Evolutionary conservation across 2,888 invertebrate genomes (phyloP), one percentile per base, ranked within the genome.

Genomic region (Macrosoma leucophasiata): DNA sequence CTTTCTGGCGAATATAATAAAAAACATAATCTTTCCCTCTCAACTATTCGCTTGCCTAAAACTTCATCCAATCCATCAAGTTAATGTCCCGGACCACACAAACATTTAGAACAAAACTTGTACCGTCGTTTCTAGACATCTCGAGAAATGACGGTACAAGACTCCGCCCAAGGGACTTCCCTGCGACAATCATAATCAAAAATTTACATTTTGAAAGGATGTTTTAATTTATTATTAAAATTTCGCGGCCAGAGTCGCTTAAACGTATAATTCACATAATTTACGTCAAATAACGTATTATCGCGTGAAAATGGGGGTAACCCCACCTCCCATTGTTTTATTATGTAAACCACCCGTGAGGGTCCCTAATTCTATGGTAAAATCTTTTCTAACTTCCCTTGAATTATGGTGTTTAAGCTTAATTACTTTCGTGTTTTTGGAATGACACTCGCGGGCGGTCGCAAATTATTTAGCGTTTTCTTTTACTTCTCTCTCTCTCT

Each of bases 191-290:
- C 58, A 66, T 76, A 71, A 81, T 82, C 77, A 81, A 76, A 82
- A 78, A 81, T 82, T 77, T 71, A 77, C 76, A 77, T 78, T 76
- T 71, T 71, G 65, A 72, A 73, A 74, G 78, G 71, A 66, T 70
- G 71, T 70, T 73, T 78, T 68, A 72, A 77, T 79, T 74, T 62
- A 78, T 77, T 79, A 79, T 79, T 77, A 79, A 79, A 78, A 77
- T 81, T 75, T 68, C 48, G 76, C 67, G 75, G 77, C 58, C 51
- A 54, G 55, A 62, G 65, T 69, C 67, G 66, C 60, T 70, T 67
- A 66, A 62, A 58, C 59, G 61, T 55, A 62, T 63, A 66, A 67
- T 63, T 57, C 55, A 54, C 54, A 56, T 62, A 55, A 55, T 58
- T 72, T 61, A 64, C 58, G 60, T 59, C 63, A 63, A 63, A 72